Evolutionary conservation across 2,113 vertebrate genomes (phyloP).

Genomic region (Podarcis raffonei): DNA sequence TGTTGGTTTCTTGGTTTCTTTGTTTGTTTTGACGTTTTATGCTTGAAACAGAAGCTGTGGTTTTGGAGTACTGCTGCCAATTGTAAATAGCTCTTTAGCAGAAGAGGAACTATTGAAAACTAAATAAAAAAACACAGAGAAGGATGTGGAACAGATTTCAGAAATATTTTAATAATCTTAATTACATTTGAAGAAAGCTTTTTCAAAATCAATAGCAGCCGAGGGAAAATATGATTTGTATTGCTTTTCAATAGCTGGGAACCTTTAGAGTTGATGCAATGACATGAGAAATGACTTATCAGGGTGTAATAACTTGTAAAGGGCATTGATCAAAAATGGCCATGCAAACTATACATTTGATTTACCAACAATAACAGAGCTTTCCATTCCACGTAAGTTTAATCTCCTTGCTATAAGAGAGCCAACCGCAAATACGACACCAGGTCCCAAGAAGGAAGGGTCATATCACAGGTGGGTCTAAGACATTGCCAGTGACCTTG

Average conservation of each 20-base stretch:
- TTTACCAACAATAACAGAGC: not conserved
- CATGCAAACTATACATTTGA: constrained; percentile 15
- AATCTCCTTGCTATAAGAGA: not conserved
- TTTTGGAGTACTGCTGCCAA: not conserved
- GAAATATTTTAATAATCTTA: constrained; percentile 25
- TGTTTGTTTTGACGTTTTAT: not conserved
- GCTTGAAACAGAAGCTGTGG: not conserved
- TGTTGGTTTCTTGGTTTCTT: too few relatives aligned
- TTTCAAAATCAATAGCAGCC: not conserved
- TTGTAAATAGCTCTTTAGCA: not conserved
- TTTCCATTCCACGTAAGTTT: not conserved
- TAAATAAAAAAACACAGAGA: not conserved
- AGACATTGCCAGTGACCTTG: not conserved
- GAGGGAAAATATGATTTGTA: constrained; percentile 10
- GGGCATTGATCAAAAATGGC: not conserved
- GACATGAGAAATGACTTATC: constrained; percentile 26
- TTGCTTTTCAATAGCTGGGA: constrained; percentile 29
- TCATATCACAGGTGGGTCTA: not conserved
- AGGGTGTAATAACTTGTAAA: not conserved
- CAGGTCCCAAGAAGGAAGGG: not conserved
- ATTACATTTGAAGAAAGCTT: not conserved
- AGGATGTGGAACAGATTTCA: constrained; percentile 6
- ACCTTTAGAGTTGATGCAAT: not conserved
- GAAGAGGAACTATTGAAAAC: not conserved
- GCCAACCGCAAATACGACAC: not conserved